Base-by-base conservation (phyloP, 2,888 invertebrate species). In the Blastobasis lacticolella region DNA sequence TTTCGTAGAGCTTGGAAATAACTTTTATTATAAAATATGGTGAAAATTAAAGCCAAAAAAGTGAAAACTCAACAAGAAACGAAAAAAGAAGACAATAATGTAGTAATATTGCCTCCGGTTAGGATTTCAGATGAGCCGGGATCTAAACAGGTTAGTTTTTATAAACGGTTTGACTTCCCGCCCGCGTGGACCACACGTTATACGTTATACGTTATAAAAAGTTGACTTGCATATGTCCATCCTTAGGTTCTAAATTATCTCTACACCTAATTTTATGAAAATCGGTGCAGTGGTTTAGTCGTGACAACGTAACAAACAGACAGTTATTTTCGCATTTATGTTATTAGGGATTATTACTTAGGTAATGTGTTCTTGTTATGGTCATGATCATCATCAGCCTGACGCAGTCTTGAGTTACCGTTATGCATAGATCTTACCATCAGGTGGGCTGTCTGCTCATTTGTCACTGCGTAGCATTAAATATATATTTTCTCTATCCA, bases 121-220 rank as follows among this genome's bases (percentile, higher is more conserved):
- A 88, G 94, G 67, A 85, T 88, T 66, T 95, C 95, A 0, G 94
- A 94, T 73, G 94, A 94, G 64, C 92, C 92, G 0, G 62, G 90
- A 46, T 90, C 91, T 0, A 94, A 91, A 80, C 94, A 92, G 90
- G 95, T 94, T 56, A 10, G 46, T 6, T 6, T 41, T 45, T 43
- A 47, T 37, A 9, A 37, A 46, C 37, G 45, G 38, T n/a, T 23
- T 37, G 50, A 3, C 23, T 23, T 23, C 23, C 23, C 23, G 23
- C 23, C 50, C 48, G 45, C 45, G 23, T n/a, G 37, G 7, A 4
- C 37, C n/a, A 38, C 4, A 10, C 45, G 8, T 4, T 6, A 38
- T 37, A 0, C 36, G 9, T 47, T 37, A 47, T 5, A 10, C 6
- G 10, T 3, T n/a, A 36, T 47, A 38, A n/a, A 7, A n/a, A n/a